These are phyloP conservation scores for Sceliomorpha sp. DNA, from an alignment of 2,888 invertebrate genomes.

Conservation along the genomic window DNA sequence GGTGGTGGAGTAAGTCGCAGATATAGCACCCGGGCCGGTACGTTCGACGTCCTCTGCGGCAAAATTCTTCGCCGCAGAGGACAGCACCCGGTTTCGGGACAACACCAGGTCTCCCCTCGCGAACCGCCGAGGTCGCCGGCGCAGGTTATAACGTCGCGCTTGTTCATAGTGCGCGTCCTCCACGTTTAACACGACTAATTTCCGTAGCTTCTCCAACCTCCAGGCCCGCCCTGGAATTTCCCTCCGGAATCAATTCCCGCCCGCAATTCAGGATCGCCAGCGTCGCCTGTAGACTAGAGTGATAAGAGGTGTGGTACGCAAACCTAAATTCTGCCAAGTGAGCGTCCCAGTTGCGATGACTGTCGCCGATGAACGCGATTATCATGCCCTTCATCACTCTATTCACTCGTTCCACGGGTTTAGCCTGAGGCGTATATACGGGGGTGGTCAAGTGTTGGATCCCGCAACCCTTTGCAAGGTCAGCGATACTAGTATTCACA, in stretches of 20 bases:
- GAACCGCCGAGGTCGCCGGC: background rate
- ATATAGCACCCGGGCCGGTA: constrained; percentile 2
- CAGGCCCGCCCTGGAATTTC: background rate
- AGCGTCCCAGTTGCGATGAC: constrained; percentile 1
- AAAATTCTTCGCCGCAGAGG: constrained; percentile 4
- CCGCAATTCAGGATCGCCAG: constrained; percentile 11
- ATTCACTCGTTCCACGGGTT: constrained; percentile 7
- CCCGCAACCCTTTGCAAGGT: background rate
- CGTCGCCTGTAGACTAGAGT: background rate
- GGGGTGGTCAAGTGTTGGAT: constrained; percentile 3
- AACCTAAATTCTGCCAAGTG: background rate
- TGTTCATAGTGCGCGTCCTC: background rate
- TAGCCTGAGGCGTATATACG: background rate
- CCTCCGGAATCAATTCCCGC: constrained; percentile 7
- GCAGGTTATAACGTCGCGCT: constrained; percentile 1
- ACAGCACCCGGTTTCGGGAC: constrained; percentile 8
- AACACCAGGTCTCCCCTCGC: background rate
- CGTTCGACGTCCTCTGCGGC: constrained; percentile 1
- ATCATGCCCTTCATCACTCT: constrained; percentile 11
- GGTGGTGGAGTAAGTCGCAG: background rate
- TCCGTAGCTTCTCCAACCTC: background rate
- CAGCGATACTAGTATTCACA: constrained; percentile 5
- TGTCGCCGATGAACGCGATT: background rate
- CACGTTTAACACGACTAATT: background rate
- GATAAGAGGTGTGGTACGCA: constrained; percentile 5